A percentile compares a stretch with the other conserved stretches of the same genome.
These are phyloP conservation scores for Philotrypesis tridentata DNA, from an alignment of 1,140 invertebrate species.

Conservation along the genomic window DNA sequence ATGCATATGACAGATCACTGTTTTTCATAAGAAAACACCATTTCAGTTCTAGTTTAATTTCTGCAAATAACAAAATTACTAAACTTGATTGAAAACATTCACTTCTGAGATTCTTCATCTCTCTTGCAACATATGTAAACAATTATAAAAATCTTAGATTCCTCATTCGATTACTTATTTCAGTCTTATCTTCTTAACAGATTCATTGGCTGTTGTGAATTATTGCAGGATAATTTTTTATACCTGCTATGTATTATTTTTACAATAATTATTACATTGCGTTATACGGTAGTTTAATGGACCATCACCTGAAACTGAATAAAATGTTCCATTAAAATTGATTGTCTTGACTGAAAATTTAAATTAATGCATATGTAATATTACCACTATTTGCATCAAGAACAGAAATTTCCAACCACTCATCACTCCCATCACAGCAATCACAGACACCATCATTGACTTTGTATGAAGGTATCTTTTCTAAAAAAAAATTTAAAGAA, in stretches of 20 bases:
- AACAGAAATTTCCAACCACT: conserved; percentile 72
- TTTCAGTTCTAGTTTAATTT: too few relatives aligned
- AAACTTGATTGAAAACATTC: not conserved
- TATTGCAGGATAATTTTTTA: not conserved
- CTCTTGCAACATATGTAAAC: not conserved
- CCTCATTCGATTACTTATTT: conserved; percentile 27
- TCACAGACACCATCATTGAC: conserved; percentile 97
- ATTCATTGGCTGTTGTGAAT: not conserved
- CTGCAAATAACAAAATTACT: not conserved
- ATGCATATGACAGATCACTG: not conserved
- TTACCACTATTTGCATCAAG: conserved; percentile 49
- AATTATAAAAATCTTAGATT: not conserved
- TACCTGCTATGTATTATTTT: not conserved
- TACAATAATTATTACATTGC: conserved; percentile 11
- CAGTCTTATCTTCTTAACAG: conserved; percentile 24
- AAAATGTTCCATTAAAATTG: not conserved
- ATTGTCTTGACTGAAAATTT: not conserved
- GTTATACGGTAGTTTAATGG: conserved; percentile 23
- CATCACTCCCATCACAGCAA: conserved; percentile 90
- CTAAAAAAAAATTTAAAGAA: conserved; percentile 47
- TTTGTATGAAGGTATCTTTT: conserved; percentile 77
- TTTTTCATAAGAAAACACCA: too few relatives aligned
- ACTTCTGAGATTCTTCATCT: not conserved
- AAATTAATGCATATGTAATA: not conserved
- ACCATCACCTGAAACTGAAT: conserved; percentile 29